Percentiles rank a stretch among this genome's conserved stretches.
These are phyloP conservation scores for Clusia tigrina DNA, from an alignment of 2,888 invertebrate genomes.

Conservation along the genomic window DNA sequence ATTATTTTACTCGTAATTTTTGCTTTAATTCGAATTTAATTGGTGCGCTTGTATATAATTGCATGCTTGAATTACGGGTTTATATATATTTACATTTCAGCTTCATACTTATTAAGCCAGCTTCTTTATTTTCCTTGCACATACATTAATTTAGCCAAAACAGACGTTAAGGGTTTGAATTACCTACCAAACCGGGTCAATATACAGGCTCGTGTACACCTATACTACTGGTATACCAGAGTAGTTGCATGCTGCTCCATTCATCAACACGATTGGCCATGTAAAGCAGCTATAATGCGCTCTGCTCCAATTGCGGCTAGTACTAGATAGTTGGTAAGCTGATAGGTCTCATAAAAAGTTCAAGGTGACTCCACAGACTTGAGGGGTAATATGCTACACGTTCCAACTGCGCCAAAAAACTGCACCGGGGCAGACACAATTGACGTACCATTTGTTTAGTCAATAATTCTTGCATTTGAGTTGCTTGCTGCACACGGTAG, in stretches of 20 bases:
- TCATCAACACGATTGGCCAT: not conserved
- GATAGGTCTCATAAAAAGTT: slow-evolving; percentile 6
- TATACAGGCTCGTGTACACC: not conserved
- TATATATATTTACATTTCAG: not conserved
- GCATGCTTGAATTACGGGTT: not conserved
- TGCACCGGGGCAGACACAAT: not conserved
- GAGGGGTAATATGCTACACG: not conserved
- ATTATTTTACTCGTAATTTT: not conserved
- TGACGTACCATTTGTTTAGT: slow-evolving; percentile 13
- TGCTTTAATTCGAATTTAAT: slow-evolving; percentile 16
- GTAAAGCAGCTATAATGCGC: not conserved
- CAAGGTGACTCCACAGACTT: not conserved
- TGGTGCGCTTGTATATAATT: slow-evolving; percentile 18
- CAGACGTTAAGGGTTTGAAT: too few relatives aligned
- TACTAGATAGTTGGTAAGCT: too few relatives aligned
- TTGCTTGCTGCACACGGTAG: too few relatives aligned
- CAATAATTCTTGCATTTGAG: slow-evolving; percentile 5
- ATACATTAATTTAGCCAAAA: too few relatives aligned
- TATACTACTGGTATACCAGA: too few relatives aligned
- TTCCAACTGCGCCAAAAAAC: not conserved
- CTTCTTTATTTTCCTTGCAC: too few relatives aligned
- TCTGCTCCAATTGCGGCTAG: too few relatives aligned
- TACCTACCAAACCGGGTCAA: too few relatives aligned
- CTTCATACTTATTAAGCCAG: too few relatives aligned
- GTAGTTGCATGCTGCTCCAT: too few relatives aligned